Conservation (phyloP, 1,140 invertebrate species). For the Conus ventricosus region DNA sequence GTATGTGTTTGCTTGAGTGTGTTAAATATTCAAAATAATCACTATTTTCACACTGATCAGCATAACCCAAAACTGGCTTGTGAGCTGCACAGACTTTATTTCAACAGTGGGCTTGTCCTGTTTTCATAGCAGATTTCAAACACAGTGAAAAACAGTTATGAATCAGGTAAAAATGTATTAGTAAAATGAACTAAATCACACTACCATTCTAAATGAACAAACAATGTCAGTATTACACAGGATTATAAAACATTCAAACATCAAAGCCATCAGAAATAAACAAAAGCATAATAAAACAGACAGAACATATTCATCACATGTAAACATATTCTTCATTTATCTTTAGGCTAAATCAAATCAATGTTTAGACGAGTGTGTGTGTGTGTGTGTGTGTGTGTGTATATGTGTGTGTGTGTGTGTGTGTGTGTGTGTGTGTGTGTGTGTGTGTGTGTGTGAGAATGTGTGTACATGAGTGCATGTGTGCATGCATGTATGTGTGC, state of each 20-base stretch:
- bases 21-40: no score
- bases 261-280: not conserved
- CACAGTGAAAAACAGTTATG: not conserved
- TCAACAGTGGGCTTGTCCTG: not conserved
- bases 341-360: no score
- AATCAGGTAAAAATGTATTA: not conserved
- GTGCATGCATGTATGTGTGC: slow-evolving; percentile 9
- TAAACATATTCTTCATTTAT: no score
- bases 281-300: not conserved
- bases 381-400: no score
- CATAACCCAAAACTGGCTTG: no score
- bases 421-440: slow-evolving; percentile 16
- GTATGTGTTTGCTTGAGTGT: no score
- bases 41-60: no score
- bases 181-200: not conserved
- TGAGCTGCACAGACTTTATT: no score
- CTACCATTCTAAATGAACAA: not conserved
- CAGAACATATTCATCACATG: not conserved
- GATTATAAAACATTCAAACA: no score
- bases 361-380: no score
- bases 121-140: not conserved
- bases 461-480: not conserved
- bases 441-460: slow-evolving; percentile 23
- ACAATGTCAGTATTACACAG: not conserved
- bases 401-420: not conserved